Evolutionary conservation across 64 coral and sea anemone species (phyloP).

Genomic region (Montipora foliosa): DNA sequence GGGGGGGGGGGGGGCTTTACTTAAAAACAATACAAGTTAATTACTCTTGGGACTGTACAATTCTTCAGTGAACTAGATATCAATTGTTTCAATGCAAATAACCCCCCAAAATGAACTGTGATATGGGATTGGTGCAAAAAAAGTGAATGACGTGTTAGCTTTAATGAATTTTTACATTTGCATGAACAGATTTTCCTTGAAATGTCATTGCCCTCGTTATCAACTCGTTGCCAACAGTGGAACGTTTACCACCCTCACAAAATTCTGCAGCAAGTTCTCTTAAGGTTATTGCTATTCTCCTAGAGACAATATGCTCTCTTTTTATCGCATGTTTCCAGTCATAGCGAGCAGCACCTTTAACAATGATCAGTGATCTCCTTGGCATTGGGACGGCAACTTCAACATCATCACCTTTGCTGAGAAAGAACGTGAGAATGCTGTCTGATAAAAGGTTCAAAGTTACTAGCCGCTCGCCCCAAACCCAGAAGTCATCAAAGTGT

Average conservation of each 20-base stretch:
- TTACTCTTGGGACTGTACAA: no score
- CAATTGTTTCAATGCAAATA: no score
- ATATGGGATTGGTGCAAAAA: neutral
- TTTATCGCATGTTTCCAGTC: constrained; percentile 94
- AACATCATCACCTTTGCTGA: neutral
- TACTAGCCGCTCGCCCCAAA: constrained; percentile 92
- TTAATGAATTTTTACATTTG: constrained; percentile 56
- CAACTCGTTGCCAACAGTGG: constrained; percentile 51
- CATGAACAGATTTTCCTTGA: constrained; percentile 81
- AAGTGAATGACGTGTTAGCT: neutral
- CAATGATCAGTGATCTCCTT: constrained; percentile 76
- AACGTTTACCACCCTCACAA: constrained; percentile 55
- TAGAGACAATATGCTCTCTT: constrained; percentile 72
- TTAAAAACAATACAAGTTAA: no score
- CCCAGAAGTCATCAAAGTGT: constrained; percentile 96
- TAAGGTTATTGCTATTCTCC: constrained; percentile 94
- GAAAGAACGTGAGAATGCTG: constrained; percentile 74
- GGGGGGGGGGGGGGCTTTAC: no score
- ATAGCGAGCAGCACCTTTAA: constrained; percentile 81
- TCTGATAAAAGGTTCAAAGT: constrained; percentile 89
- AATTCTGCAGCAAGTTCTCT: constrained; percentile 89
- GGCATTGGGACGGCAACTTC: constrained; percentile 87
- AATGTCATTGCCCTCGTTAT: constrained; percentile 79
- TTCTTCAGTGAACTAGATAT: no score
- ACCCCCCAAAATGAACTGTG: no score